phyloP scores from a whole-genome alignment of 2,888 invertebrate genomes.

The Plagiodera versicolora region DNA sequence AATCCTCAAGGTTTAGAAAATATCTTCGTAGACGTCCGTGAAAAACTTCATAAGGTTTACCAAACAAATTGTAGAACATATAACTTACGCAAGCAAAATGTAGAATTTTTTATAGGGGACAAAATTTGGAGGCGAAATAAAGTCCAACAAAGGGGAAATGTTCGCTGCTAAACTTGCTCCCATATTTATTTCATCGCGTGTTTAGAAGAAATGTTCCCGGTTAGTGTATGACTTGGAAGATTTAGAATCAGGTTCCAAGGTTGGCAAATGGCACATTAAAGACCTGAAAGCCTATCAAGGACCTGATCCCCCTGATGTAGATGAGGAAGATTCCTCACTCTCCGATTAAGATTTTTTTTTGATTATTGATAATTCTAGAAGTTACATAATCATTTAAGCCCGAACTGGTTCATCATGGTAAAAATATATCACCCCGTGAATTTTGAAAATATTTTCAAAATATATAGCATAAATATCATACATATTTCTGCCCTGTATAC shows the following conservation, averaged over 20 bases:
- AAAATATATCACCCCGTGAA: too few species aligned
- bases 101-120: conserved; percentile 14
- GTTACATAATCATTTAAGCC: not conserved
- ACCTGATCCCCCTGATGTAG: not conserved
- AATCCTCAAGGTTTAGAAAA: conserved; percentile 1
- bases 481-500: too few species aligned
- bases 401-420: too few species aligned
- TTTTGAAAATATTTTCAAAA: too few species aligned
- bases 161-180: not conserved
- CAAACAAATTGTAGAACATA: conserved; percentile 16
- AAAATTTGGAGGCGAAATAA: conserved; percentile 23
- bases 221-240: not conserved
- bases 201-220: not conserved
- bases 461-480: too few species aligned
- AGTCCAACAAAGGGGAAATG: not conserved
- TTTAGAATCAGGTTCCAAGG: not conserved
- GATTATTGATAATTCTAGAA: not conserved
- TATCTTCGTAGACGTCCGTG: conserved; percentile 10
- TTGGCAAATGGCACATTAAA: not conserved
- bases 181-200: not conserved
- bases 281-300: not conserved
- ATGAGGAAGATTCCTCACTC: not conserved
- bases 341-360: not conserved
- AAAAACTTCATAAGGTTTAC: conserved; percentile 15
- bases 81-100: conserved; percentile 20